These are phyloP conservation scores for Coboldia fuscipes DNA, from an alignment of 1,140 invertebrate species.

Conservation along the genomic window DNA sequence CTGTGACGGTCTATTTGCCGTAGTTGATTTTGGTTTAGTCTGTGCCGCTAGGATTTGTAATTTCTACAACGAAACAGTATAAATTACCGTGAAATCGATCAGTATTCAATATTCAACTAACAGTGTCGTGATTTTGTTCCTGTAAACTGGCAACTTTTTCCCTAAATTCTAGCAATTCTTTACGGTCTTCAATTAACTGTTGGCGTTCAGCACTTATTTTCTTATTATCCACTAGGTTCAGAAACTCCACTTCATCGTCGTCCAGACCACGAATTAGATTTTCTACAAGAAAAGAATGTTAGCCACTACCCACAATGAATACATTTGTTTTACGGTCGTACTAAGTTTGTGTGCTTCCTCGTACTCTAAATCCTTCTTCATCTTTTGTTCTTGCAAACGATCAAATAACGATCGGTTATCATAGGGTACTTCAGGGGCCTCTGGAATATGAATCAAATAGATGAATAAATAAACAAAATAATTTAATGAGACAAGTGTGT, in stretches of 20 bases:
- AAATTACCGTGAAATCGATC: conserved; percentile 22
- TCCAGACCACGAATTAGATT: conserved; percentile 88
- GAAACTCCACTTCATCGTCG: conserved; percentile 85
- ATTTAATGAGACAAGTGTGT: conserved; percentile 3
- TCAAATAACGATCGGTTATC: conserved; percentile 73
- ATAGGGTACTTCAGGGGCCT: conserved; percentile 61
- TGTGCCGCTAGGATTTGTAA: conserved; percentile 5
- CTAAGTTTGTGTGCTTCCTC: conserved; percentile 87
- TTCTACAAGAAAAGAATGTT: conserved; percentile 31
- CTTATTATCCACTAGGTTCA: conserved; percentile 69
- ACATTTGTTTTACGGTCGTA: too few species aligned
- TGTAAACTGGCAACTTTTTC: conserved; percentile 53
- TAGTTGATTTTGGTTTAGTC: conserved; percentile 9
- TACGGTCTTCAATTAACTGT: conserved; percentile 57
- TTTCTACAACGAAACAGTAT: conserved; percentile 4
- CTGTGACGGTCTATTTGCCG: conserved; percentile 9
- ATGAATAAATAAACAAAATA: conserved; percentile 2
- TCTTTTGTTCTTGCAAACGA: conserved; percentile 74
- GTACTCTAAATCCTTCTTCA: conserved; percentile 77
- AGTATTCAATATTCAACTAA: conserved; percentile 20
- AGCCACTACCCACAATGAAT: background rate
- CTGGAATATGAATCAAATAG: conserved; percentile 26
- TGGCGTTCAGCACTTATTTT: conserved; percentile 65
- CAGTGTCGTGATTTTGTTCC: conserved; percentile 46
- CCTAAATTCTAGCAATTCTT: conserved; percentile 65